These are phyloP conservation scores for Varanus salvator DNA, from an alignment of 2,113 vertebrate genomes.

Conservation along the genomic window DNA sequence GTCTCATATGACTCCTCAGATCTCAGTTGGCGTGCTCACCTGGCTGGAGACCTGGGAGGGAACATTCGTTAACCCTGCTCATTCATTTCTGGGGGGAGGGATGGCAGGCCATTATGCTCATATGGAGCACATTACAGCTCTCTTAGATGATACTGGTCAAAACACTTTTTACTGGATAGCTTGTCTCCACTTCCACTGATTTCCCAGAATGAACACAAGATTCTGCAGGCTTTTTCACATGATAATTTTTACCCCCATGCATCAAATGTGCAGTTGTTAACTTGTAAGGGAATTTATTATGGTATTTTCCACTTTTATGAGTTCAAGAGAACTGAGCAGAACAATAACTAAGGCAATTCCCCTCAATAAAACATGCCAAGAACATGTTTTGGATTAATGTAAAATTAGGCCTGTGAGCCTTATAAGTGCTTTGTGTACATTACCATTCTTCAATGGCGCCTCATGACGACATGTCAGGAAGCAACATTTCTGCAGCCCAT, in stretches of 20 bases:
- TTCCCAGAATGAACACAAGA: background rate
- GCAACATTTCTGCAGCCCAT: background rate
- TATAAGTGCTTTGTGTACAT: background rate
- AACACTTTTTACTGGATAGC: background rate
- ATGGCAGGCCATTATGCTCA: background rate
- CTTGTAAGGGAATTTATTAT: conserved; percentile 2
- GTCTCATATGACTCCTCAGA: too few relatives aligned
- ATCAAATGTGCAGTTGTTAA: background rate
- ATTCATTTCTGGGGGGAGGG: background rate
- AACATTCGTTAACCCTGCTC: too few relatives aligned
- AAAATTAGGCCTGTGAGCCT: conserved; percentile 1
- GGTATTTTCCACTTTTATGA: conserved; percentile 1
- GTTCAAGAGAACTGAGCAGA: background rate
- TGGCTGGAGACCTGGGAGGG: too few relatives aligned
- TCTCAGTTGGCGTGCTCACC: too few relatives aligned
- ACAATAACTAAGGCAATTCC: background rate
- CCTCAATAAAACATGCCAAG: background rate
- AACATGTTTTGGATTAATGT: background rate
- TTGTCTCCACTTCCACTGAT: background rate
- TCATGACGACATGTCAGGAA: background rate
- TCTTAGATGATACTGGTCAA: background rate
- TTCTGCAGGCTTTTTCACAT: background rate
- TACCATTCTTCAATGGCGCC: background rate
- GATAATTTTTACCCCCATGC: background rate
- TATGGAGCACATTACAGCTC: background rate